Base-by-base conservation (phyloP, 2,888 invertebrate species). In the Serrognathus titanus region DNA sequence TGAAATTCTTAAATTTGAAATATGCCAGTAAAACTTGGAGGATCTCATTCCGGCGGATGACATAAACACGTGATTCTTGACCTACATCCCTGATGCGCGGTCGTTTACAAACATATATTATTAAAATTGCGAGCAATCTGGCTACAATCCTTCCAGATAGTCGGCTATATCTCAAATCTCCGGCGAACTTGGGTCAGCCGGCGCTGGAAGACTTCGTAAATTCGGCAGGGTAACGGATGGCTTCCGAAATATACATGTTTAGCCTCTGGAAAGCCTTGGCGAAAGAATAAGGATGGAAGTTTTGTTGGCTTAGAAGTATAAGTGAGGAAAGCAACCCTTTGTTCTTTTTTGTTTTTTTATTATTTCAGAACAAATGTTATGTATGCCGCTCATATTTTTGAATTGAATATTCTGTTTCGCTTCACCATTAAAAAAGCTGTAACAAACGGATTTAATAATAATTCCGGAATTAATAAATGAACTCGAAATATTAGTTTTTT, bases 61-160 rank as follows among this genome's bases (percentile, higher is more conserved):
- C 20, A 43, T 43, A 43, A 43, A 43, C 43, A 43, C n/a, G 16
- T 11, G 43, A 43, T 43, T 43, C 43, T 16, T 20, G 43, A 11
- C 12, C 43, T 20, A 43, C 12, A 43, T 43, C 10, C 9, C 20
- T 13, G 43, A 43, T 11, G 43, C 20, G 43, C 13, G 43, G 43
- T 43, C 43, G 43, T 16, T 20, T 43, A 43, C 43, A 43, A 43
- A 43, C 43, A 43, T 43, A 49, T 51, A 9, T 54, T 54, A 48
- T 39, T 50, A 50, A 40, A 50, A 50, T 50, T 50, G 40, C 50
- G 40, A 13, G 24, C 12, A 20, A 40, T 39, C 50, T 38, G 13
- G 50, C 50, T 20, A 16, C 43, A 13, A 43, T 43, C 43, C 10
- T 4, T 16, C 7, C 10, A 43, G 43, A 43, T 43, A 31, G 24